A percentile compares a stretch with the other conserved stretches of the same genome.
Evolutionary conservation across 2,888 invertebrate genomes (phyloP).

Genomic region (Eupithecia dodoneata): DNA sequence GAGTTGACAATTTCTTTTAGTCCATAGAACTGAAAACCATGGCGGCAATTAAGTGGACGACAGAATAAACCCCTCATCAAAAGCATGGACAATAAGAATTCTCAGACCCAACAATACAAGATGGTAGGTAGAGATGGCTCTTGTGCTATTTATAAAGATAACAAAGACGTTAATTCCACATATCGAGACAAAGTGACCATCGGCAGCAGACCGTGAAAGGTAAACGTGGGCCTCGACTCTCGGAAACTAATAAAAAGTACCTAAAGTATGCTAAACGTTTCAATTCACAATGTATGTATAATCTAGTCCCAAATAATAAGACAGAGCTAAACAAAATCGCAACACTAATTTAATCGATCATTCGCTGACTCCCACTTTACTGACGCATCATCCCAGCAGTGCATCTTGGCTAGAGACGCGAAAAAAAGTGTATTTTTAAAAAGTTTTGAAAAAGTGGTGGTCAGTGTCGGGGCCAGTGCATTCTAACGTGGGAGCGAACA

Average conservation of each 20-base stretch:
- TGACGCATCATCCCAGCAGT: background rate
- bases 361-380: background rate
- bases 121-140: background rate
- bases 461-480: slow-evolving; percentile 14
- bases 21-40: background rate
- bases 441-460: background rate
- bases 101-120: background rate
- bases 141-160: slow-evolving; percentile 9
- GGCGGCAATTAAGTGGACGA: background rate
- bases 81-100: background rate
- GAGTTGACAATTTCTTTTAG: background rate
- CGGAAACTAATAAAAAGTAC: background rate
- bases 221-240: background rate
- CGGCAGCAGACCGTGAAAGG: slow-evolving; percentile 24
- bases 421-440: too few species aligned
- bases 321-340: background rate
- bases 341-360: too few species aligned
- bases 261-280: background rate
- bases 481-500: slow-evolving; percentile 34
- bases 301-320: background rate
- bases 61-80: slow-evolving; percentile 1
- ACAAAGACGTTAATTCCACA: slow-evolving; percentile 31
- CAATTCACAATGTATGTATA: background rate
- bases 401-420: background rate
- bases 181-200: slow-evolving; percentile 33